These are phyloP conservation scores for Littorina saxatilis DNA, from an alignment of 1,140 invertebrate species.

Conservation along the genomic window DNA sequence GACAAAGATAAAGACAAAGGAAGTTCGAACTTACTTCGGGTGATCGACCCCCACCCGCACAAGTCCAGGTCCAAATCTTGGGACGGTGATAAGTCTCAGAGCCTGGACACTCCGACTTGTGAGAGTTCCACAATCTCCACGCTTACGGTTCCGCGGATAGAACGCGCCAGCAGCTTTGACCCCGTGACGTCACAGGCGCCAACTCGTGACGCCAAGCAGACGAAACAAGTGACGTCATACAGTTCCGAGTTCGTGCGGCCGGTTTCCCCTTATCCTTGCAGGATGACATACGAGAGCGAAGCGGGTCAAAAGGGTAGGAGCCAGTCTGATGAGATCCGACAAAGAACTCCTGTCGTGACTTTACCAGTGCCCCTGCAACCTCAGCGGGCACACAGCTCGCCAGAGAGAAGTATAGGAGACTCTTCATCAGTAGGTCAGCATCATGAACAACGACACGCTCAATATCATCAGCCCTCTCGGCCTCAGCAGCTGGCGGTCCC, in stretches of 20 bases:
- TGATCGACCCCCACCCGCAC: conserved; percentile 1
- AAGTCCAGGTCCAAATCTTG: conserved; percentile 27
- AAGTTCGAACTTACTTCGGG: conserved; percentile 9
- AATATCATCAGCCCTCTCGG: neutral
- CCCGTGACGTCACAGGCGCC: neutral
- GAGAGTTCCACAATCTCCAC: neutral
- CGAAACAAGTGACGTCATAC: conserved; percentile 21
- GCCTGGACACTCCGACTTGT: neutral
- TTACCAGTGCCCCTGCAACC: conserved; percentile 10
- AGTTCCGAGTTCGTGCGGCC: conserved; percentile 10
- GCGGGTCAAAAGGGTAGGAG: neutral
- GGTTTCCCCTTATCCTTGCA: neutral
- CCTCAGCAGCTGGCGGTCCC: too few relatives aligned
- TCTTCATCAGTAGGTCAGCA: neutral
- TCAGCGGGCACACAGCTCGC: conserved; percentile 6
- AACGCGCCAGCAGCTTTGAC: conserved; percentile 30
- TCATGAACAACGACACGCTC: neutral
- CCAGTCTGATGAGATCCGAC: conserved; percentile 29
- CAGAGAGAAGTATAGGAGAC: neutral
- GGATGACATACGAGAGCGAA: neutral
- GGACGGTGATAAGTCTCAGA: conserved; percentile 35
- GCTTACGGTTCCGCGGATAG: conserved; percentile 26
- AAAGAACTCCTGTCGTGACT: neutral
- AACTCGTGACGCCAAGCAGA: neutral
- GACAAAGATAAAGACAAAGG: conserved; percentile 12